Percentiles rank a stretch among this genome's conserved stretches.
Evolutionary conservation across 2,797 vertebrate genomes (phyloP).

Genomic region (Sebastes minor): DNA sequence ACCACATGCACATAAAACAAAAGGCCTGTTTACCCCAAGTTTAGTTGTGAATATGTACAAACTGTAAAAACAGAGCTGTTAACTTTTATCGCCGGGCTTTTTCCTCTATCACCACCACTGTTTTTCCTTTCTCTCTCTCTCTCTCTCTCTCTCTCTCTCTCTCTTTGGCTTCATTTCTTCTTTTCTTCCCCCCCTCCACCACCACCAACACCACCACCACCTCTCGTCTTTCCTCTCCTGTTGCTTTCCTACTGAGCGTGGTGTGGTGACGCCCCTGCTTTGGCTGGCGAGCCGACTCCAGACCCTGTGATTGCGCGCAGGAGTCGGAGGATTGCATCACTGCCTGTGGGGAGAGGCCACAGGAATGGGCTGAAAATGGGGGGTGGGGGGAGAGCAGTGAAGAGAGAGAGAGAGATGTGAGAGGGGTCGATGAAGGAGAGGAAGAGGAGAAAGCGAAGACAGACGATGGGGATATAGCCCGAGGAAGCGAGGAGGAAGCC

Average conservation of each 20-base stretch:
- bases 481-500: constrained; percentile 33
- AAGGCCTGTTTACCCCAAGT: constrained; percentile 41
- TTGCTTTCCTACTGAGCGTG: constrained; percentile 68
- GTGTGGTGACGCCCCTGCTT: constrained; percentile 75
- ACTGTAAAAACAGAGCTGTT: constrained; percentile 56
- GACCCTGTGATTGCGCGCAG: constrained; percentile 80
- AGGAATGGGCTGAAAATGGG: constrained; percentile 64
- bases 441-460: constrained; percentile 32
- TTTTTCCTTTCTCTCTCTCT: constrained; percentile 49
- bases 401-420: neutral
- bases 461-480: constrained; percentile 11
- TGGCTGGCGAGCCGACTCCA: constrained; percentile 66
- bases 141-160: constrained; percentile 20
- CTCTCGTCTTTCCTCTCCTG: constrained; percentile 62
- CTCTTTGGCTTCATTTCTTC: constrained; percentile 47
- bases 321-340: constrained; percentile 85
- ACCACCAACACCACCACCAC: constrained; percentile 20
- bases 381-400: neutral
- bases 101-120: constrained; percentile 35
- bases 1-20: constrained; percentile 10
- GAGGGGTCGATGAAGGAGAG: constrained; percentile 9
- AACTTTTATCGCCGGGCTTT: constrained; percentile 56
- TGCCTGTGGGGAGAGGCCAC: constrained; percentile 76
- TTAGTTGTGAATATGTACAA: constrained; percentile 19
- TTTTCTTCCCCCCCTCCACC: constrained; percentile 36